Conservation (phyloP, 2,113 vertebrate species). For the Carassius carassius region DNA sequence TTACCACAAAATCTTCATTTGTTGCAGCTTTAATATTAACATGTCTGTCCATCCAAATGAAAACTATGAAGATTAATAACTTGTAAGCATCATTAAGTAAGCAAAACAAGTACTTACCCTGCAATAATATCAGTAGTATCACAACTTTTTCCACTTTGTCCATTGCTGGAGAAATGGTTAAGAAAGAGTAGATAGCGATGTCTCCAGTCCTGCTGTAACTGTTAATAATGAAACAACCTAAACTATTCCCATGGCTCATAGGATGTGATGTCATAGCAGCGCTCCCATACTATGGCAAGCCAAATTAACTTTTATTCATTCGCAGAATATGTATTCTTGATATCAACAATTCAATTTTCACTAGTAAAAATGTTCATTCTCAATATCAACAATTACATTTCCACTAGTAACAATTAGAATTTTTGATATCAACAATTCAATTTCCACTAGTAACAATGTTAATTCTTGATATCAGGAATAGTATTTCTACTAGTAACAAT, state of each 20-base stretch:
- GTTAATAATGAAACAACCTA: background rate
- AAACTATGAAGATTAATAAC: background rate
- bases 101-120: constrained; percentile 18
- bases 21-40: background rate
- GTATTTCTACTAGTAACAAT: too few species aligned
- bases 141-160: background rate
- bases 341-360: too few species aligned
- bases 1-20: background rate
- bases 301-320: too few species aligned
- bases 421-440: too few species aligned
- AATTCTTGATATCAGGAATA: too few species aligned
- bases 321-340: too few species aligned
- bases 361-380: too few species aligned
- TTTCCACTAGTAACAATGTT: too few species aligned
- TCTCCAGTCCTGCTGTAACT: background rate
- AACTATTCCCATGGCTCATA: background rate
- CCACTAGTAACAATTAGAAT: too few species aligned
- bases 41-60: background rate
- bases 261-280: constrained; percentile 10
- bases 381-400: too few species aligned
- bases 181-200: background rate
- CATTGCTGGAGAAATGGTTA: background rate
- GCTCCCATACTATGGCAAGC: too few species aligned
- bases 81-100: background rate
- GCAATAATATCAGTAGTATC: constrained; percentile 12